Evolutionary conservation across 2,797 vertebrate genomes (phyloP), one percentile per base, ranked within the genome.

Genomic region (Lepus townsendii): DNA sequence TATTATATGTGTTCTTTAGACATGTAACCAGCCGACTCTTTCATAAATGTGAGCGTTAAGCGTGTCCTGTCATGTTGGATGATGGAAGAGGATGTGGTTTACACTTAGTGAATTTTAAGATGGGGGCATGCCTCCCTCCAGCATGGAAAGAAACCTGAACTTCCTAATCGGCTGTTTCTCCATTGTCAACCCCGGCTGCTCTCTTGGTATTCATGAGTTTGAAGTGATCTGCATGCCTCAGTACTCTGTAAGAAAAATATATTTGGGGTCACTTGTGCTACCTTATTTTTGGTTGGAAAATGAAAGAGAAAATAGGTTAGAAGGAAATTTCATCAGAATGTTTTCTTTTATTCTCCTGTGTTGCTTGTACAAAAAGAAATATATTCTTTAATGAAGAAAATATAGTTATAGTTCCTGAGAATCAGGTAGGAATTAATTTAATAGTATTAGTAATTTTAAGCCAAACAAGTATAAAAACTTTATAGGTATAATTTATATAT

Each of bases 151-250:
- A 24, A 65, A 17, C 5, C n/a, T 80, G 42, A 78, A 19, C 13
- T 95, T 5, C 68, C 26, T 20, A 47, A 50, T 11, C 24, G 35
- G n/a, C 20, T 66, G 3, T 82, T 75, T 83, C 66, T 91, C 11
- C 50, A 13, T 71, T 73, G 95, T 78, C 73, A 90, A 26, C 50
- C 32, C 50, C 71, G 66, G 63, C 24, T 78, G 22, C n/a, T 92
- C 54, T 63, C 66, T 93, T 88, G 32, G 9, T 57, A 76, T 27
- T 91, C n/a, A 54, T 86, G 90, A 95, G 16, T 90, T 78, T 69
- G 66, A 85, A 62, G 24, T 79, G 16, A 82, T 32, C 32, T 13
- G 1, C 24, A 42, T 76, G 75, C 47, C n/a, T 88, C 47, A 72
- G 0, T 92, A 63, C 32, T 88, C 30, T 50, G 10, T 73, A 88